Base-by-base conservation (phyloP, 35 echinoderm and acorn worm genomes). In the Chiridota heheva region DNA sequence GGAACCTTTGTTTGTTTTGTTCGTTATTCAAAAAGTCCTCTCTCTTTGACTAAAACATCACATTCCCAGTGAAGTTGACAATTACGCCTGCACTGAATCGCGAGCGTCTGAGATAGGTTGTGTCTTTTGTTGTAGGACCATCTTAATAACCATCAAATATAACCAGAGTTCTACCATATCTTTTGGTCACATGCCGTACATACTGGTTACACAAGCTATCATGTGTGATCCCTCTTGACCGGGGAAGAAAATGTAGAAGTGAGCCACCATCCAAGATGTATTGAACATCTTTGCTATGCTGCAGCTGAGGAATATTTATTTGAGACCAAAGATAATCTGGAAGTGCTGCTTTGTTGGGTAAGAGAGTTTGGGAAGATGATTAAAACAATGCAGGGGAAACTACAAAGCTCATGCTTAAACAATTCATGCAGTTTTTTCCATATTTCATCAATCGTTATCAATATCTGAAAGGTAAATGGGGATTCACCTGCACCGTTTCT, bases 71-170 rank as follows among this genome's bases (percentile, higher is more conserved):
- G 29, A 87, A 45, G 34, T 87, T 37, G 49, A 79, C 84, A 41
- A 39, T 61, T 26, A 61, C 25, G 47, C 71, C 70, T 26, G 66
- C 60, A 17, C 45, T 39, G 53, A 77, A 26, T 63, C 60, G 33
- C 42, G 72, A 58, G 66, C 84, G 46, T 55, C 73, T 3, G 66
- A 26, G 40, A 37, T 87, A 59, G 42, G 59, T 75, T 22, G 20
- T 29, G 60, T 87, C 84, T 63, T 87, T 80, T 70, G 73, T 87
- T 40, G 47, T 44, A 63, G 58, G 55, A 10, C 71, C 84, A 62
- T 56, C 57, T 46, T 46, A 13, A 61, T 87, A 87, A 26, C 84
- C 42, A 67, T 87, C 73, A 44, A 79, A 87, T 33, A 87, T 74
- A 2, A 87, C 57, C 29, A 53, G 33, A 58, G 69, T n/a, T 45